A percentile compares a stretch with the other conserved stretches of the same genome.
These are phyloP conservation scores for Solea senegalensis DNA, from an alignment of 2,113 vertebrate species.

Conservation along the genomic window DNA sequence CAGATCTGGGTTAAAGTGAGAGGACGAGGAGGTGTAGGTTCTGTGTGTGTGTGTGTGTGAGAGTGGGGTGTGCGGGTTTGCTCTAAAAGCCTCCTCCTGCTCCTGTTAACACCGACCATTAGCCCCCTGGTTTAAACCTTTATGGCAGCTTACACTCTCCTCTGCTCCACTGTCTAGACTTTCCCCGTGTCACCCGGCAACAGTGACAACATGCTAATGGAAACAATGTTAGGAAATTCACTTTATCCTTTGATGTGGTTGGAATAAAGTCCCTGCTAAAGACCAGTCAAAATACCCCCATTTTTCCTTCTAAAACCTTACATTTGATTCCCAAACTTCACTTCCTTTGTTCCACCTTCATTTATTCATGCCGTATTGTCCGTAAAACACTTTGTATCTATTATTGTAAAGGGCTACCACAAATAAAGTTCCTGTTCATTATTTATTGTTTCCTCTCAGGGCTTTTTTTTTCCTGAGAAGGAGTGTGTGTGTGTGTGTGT, in stretches of 20 bases:
- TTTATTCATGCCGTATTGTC: conserved; percentile 13
- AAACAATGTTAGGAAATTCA: too few species aligned
- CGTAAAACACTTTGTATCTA: conserved; percentile 1
- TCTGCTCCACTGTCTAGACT: conserved; percentile 12
- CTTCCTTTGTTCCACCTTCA: background rate
- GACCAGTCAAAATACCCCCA: too few species aligned
- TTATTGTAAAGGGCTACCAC: background rate
- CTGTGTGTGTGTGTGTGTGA: background rate
- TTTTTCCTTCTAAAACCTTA: background rate
- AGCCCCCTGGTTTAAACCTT: conserved; percentile 48
- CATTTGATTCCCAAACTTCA: background rate
- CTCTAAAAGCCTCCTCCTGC: conserved; percentile 43
- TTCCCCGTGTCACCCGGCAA: background rate
- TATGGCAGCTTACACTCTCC: conserved; percentile 19
- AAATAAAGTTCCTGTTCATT: conserved; percentile 30
- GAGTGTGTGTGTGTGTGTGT: conserved; percentile 16
- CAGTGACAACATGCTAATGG: background rate
- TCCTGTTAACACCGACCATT: conserved; percentile 24
- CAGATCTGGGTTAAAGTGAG: conserved; percentile 33
- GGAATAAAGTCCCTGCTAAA: background rate
- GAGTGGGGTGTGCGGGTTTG: background rate
- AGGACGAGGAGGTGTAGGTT: background rate
- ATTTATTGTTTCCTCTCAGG: conserved; percentile 13
- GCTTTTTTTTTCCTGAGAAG: background rate
- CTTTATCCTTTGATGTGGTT: background rate